phyloP scores from a whole-genome alignment of 2,797 vertebrate species.

The Danio kyathit region DNA sequence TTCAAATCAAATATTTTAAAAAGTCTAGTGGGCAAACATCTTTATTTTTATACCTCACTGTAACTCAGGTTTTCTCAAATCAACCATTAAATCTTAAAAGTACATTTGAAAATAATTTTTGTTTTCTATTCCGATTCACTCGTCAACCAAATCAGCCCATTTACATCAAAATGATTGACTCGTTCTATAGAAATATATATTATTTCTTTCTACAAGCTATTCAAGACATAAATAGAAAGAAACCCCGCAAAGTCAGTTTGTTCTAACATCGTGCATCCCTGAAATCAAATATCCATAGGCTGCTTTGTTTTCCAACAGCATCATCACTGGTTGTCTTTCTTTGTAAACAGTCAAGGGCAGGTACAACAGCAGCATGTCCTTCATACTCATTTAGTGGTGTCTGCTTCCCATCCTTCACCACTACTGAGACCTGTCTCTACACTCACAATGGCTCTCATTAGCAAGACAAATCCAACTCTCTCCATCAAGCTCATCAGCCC shows the following conservation, averaged over 20 bases:
- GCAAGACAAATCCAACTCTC: constrained; percentile 65
- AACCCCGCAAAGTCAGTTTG: too few species aligned
- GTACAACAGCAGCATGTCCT: background rate
- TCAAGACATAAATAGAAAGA: background rate
- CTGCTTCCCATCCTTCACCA: constrained; percentile 36
- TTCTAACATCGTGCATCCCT: background rate
- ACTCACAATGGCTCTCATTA: constrained; percentile 59
- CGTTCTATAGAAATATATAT: too few species aligned
- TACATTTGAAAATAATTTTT: too few species aligned
- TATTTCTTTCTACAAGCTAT: too few species aligned
- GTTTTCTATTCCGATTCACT: too few species aligned
- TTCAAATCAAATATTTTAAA: too few species aligned
- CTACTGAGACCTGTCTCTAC: constrained; percentile 39
- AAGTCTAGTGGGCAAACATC: too few species aligned
- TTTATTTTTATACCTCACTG: too few species aligned
- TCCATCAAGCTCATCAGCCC: constrained; percentile 62
- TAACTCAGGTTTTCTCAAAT: too few species aligned
- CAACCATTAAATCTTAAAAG: too few species aligned
- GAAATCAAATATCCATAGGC: constrained; percentile 5
- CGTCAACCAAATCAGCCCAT: too few species aligned
- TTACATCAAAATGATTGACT: too few species aligned
- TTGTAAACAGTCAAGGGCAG: constrained; percentile 19
- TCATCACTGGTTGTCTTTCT: constrained; percentile 9
- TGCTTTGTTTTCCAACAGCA: background rate
- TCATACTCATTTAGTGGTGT: constrained; percentile 15